Conservation (phyloP, 1,140 invertebrate genomes). For the Drosophila nikananu region DNA sequence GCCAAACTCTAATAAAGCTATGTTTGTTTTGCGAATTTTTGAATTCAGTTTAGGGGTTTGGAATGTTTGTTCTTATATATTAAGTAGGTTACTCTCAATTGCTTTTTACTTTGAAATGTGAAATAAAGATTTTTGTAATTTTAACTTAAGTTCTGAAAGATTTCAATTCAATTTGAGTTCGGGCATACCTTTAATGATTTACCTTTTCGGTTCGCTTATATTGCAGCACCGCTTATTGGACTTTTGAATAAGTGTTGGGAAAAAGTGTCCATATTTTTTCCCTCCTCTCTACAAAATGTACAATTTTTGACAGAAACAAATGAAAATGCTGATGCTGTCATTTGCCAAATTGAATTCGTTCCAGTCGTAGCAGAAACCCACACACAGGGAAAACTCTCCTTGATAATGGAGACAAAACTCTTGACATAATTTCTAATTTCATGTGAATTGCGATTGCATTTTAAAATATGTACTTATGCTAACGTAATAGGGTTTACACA, state of each 20-base stretch:
- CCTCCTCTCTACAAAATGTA: slow-evolving; percentile 7
- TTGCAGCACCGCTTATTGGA: neutral
- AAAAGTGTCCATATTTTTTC: slow-evolving; percentile 27
- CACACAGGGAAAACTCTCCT: neutral
- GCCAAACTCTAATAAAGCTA: slow-evolving; percentile 33
- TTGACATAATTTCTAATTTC: slow-evolving; percentile 74
- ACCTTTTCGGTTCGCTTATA: neutral
- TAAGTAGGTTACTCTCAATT: neutral
- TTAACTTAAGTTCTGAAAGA: no score
- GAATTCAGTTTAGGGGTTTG: neutral
- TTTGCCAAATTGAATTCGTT: slow-evolving; percentile 71
- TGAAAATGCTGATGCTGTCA: slow-evolving; percentile 73
- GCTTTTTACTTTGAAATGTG: neutral
- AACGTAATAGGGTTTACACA: slow-evolving; percentile 44
- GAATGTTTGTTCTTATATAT: neutral
- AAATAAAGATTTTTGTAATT: neutral
- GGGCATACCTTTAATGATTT: slow-evolving; percentile 13
- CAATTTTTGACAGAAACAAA: slow-evolving; percentile 68
- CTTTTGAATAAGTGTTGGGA: slow-evolving; percentile 12
- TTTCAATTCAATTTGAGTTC: neutral
- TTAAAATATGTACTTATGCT: slow-evolving; percentile 51
- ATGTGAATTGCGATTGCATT: slow-evolving; percentile 66
- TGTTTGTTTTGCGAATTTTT: slow-evolving; percentile 8
- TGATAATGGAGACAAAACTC: slow-evolving; percentile 42
- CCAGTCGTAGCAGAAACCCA: slow-evolving; percentile 20